Evolutionary conservation across 2,888 invertebrate species (phyloP).

Genomic region (Tenthredo livida): DNA sequence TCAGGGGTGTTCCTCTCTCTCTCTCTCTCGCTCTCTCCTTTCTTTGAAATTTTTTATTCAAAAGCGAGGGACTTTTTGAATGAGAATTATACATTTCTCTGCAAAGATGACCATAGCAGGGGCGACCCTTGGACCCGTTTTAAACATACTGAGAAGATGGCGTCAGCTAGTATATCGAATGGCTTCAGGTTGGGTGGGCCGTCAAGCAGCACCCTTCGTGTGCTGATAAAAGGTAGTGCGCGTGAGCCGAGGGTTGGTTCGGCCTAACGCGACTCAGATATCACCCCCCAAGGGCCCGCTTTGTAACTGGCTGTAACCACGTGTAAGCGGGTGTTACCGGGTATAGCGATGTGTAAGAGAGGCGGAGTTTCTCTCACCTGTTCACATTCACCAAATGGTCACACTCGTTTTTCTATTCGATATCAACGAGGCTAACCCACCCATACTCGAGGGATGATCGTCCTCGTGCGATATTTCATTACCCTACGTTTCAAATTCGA

Average conservation of each 20-base stretch:
- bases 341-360: slow-evolving; percentile 42
- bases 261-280: slow-evolving; percentile 45
- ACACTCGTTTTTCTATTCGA: not conserved
- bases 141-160: slow-evolving; percentile 62
- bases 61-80: not conserved
- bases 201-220: slow-evolving; percentile 62
- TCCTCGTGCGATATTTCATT: not conserved
- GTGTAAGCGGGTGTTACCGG: slow-evolving; percentile 52
- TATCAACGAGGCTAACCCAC: not conserved
- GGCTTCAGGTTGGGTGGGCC: slow-evolving; percentile 58
- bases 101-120: slow-evolving; percentile 22
- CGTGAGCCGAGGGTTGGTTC: slow-evolving; percentile 48
- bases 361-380: slow-evolving; percentile 50
- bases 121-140: slow-evolving; percentile 50
- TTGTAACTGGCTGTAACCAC: slow-evolving; percentile 49
- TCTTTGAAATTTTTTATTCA: no score
- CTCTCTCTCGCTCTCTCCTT: no score
- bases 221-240: slow-evolving; percentile 53
- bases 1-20: no score
- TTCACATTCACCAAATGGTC: slow-evolving; percentile 17
- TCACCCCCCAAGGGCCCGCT: slow-evolving; percentile 42
- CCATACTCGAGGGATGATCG: not conserved
- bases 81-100: not conserved
- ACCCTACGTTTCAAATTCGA: not conserved
- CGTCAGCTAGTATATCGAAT: slow-evolving; percentile 63